Evolutionary conservation across 2,113 vertebrate species (phyloP).

Genomic region (Martes martes): DNA sequence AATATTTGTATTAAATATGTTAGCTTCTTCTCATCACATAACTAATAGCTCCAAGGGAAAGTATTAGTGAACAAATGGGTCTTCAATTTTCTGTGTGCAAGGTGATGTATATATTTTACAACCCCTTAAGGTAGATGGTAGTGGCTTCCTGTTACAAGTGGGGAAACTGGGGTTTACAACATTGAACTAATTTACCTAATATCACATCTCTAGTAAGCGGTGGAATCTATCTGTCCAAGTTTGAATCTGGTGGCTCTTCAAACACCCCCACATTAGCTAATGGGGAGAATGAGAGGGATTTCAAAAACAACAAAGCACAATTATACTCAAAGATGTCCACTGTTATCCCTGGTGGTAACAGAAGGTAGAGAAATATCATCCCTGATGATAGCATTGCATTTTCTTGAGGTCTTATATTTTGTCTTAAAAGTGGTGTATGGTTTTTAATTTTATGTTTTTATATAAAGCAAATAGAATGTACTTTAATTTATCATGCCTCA

Average conservation of each 20-base stretch:
- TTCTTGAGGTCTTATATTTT: background rate
- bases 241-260: background rate
- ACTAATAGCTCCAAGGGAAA: background rate
- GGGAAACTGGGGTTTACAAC: background rate
- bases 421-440: background rate
- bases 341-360: background rate
- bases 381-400: background rate
- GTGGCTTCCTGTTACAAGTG: background rate
- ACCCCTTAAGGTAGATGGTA: background rate
- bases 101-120: background rate
- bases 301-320: background rate
- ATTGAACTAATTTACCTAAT: background rate
- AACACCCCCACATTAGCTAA: background rate
- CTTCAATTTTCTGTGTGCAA: background rate
- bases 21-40: background rate
- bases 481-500: background rate
- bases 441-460: background rate
- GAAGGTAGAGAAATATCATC: background rate
- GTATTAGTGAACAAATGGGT: background rate
- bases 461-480: background rate
- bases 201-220: background rate
- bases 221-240: background rate
- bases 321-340: background rate
- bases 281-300: background rate
- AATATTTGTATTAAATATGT: background rate